Conservation (phyloP, 1,140 invertebrate genomes). For the Batillaria attramentaria region DNA sequence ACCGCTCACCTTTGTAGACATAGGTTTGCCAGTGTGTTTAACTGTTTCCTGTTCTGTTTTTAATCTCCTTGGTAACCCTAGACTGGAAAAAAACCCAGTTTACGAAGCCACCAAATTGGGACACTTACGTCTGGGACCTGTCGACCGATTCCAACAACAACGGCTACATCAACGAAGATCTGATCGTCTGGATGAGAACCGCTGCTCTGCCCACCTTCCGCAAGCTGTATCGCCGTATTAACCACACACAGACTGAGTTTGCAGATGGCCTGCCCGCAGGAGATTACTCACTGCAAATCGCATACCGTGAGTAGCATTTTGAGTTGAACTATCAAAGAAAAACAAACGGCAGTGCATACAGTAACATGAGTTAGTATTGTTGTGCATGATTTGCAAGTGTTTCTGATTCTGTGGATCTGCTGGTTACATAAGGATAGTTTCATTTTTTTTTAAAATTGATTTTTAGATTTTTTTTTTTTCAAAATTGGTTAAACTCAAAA, state of each 20-base stretch:
- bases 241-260: slow-evolving; percentile 79
- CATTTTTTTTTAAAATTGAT: neutral
- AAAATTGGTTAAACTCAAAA: too few species aligned
- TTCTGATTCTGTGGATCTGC: neutral
- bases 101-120: slow-evolving; percentile 81
- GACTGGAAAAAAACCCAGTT: slow-evolving; percentile 45
- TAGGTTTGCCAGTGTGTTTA: too few species aligned
- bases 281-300: slow-evolving; percentile 82
- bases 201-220: slow-evolving; percentile 95
- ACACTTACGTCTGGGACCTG: slow-evolving; percentile 82
- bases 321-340: neutral
- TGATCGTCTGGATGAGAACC: slow-evolving; percentile 99
- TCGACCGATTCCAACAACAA: slow-evolving; percentile 82
- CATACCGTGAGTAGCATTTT: slow-evolving; percentile 77
- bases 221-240: slow-evolving; percentile 86
- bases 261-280: slow-evolving; percentile 82
- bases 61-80: too few species aligned
- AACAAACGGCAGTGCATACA: too few species aligned
- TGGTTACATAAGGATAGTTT: neutral
- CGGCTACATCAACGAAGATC: slow-evolving; percentile 96
- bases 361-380: too few species aligned
- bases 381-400: too few species aligned
- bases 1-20: too few species aligned
- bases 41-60: too few species aligned
- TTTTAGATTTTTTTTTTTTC: too few species aligned